Conservation (phyloP, 2,113 vertebrate genomes). For the Dasyprocta punctata region DNA sequence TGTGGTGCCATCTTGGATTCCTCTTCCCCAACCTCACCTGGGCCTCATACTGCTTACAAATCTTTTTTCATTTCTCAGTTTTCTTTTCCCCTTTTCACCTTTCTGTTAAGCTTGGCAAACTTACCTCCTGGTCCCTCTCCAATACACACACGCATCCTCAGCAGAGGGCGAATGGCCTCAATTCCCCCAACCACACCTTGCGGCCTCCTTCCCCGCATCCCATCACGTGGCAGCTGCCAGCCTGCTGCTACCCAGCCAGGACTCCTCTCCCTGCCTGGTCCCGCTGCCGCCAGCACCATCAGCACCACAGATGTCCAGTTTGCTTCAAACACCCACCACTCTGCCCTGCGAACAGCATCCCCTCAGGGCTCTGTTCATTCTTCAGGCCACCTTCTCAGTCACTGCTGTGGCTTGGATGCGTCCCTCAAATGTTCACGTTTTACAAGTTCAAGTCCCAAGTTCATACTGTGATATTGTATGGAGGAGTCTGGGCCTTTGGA, state of each 20-base stretch:
- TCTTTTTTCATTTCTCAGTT: constrained; percentile 17
- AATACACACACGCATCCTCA: neutral
- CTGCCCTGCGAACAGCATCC: no score
- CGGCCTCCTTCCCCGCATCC: neutral
- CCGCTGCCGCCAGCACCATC: neutral
- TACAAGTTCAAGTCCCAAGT: neutral
- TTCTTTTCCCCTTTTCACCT: constrained; percentile 3
- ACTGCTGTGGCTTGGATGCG: no score
- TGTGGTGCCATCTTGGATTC: neutral
- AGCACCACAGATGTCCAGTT: neutral
- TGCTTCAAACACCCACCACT: neutral
- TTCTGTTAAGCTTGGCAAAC: neutral
- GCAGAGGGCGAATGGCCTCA: neutral
- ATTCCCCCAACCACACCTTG: neutral
- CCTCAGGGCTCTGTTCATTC: neutral
- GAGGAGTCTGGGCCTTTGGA: no score
- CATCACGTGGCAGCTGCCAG: neutral
- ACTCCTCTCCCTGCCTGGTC: neutral
- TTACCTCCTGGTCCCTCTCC: neutral
- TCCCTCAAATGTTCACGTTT: neutral
- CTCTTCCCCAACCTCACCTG: neutral
- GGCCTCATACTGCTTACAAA: neutral
- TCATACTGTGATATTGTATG: neutral
- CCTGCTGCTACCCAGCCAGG: neutral
- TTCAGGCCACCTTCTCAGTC: fast-evolving